Conservation (phyloP, 2,888 invertebrate genomes). For the Iphiclides podalirius region DNA sequence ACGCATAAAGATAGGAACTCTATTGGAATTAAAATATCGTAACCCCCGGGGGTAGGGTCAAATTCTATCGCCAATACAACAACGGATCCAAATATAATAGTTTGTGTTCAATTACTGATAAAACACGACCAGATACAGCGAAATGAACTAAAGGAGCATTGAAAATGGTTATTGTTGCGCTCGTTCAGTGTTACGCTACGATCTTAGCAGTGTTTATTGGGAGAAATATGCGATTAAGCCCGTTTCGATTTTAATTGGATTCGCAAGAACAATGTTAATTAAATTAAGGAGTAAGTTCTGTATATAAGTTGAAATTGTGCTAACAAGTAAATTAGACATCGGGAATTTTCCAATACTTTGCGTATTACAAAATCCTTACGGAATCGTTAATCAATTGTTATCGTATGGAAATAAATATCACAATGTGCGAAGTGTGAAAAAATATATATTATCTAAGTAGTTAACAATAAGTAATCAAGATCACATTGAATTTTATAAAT, state of each 20-base stretch:
- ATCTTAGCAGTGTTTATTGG: slow-evolving; percentile 36
- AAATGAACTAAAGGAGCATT: slow-evolving; percentile 51
- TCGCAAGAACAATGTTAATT: slow-evolving; percentile 28
- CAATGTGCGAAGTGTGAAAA: too few species aligned
- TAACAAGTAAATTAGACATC: slow-evolving; percentile 20
- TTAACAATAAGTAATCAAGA: too few species aligned
- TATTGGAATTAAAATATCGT: slow-evolving; percentile 56
- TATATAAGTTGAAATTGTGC: slow-evolving; percentile 6
- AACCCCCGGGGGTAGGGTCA: slow-evolving; percentile 48
- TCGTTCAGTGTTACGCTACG: slow-evolving; percentile 31
- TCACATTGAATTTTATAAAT: too few species aligned
- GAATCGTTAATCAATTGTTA: too few species aligned
- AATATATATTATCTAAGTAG: too few species aligned
- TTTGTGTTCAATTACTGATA: slow-evolving; percentile 63
- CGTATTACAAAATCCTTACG: too few species aligned
- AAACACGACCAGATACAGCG: slow-evolving; percentile 49
- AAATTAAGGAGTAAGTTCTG: slow-evolving; percentile 27
- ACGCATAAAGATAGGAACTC: slow-evolving; percentile 51
- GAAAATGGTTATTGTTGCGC: slow-evolving; percentile 46
- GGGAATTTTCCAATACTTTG: slow-evolving; percentile 24
- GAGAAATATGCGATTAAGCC: slow-evolving; percentile 34
- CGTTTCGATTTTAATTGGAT: slow-evolving; percentile 32
- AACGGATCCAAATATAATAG: slow-evolving; percentile 54
- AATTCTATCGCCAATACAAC: slow-evolving; percentile 50
- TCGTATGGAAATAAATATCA: too few species aligned